phyloP scores from a whole-genome alignment of 2,797 vertebrate species.

The Mastacembelus armatus region DNA sequence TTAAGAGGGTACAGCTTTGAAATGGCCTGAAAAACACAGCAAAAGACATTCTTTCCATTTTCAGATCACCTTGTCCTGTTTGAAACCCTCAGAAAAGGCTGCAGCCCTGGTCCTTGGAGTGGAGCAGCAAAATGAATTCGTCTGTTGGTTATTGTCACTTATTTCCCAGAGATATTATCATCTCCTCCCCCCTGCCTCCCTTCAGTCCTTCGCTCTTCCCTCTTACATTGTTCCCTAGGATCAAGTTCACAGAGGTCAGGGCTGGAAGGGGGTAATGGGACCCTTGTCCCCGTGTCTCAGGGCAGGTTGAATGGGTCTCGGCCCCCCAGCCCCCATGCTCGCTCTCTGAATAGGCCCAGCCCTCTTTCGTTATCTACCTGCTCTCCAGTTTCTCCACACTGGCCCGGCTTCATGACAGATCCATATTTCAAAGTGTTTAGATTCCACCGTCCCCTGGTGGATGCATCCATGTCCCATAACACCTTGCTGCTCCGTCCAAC shows the following conservation, averaged over 20 bases:
- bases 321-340: conserved; percentile 43
- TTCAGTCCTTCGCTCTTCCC: conserved; percentile 22
- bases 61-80: conserved; percentile 53
- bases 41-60: conserved; percentile 29
- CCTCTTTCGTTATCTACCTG: conserved; percentile 76
- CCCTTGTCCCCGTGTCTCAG: conserved; percentile 74
- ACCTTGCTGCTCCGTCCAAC: conserved; percentile 12
- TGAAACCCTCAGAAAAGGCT: conserved; percentile 6
- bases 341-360: conserved; percentile 72
- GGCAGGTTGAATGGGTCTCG: conserved; percentile 79
- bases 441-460: conserved; percentile 55
- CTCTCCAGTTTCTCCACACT: conserved; percentile 85
- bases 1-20: conserved; percentile 28
- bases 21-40: conserved; percentile 41
- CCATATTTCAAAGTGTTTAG: conserved; percentile 82
- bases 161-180: conserved; percentile 78
- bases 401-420: conserved; percentile 73
- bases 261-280: conserved; percentile 77
- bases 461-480: conserved; percentile 60
- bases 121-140: conserved; percentile 58
- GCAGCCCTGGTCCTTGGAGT: conserved; percentile 34
- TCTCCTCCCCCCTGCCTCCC: conserved; percentile 31
- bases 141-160: conserved; percentile 59
- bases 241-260: conserved; percentile 71
- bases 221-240: conserved; percentile 70